Base-by-base conservation (phyloP, 2,888 invertebrate genomes). In the Choreutis nemorana region DNA sequence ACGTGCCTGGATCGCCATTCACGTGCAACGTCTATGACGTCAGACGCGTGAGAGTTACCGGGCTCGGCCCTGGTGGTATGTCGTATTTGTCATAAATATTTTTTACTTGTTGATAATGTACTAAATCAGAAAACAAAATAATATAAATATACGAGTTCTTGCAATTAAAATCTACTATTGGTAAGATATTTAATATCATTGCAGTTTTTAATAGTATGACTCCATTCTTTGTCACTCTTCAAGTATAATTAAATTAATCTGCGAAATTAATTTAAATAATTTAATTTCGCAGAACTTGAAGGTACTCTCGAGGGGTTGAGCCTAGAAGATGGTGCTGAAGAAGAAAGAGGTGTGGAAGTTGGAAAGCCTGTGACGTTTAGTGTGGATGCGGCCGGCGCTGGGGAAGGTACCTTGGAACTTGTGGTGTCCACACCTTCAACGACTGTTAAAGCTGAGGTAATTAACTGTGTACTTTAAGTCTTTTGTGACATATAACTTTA, bases 1-100 rank as follows among this genome's bases (percentile, higher is more conserved):
- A 91, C 29, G 89, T 96, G 2, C 89, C 88, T 34, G 95, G 95
- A 1, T 94, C 94, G 11, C 97, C 97, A 0, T 95, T 94, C 63
- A 90, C 90, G 11, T 96, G 96, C 64, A 94, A 96, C 59, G 93
- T 95, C 20, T 97, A 95, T 47, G 95, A 97, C 57, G 94, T 96
- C 0, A 86, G 89, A 1, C 86, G 91, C 39, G 92, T 91, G 8
- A 71, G 85, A 16, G 87, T 89, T 14, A 84, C 86, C 10, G 88
- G 88, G 2, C 51, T 88, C 15, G 80, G 80, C 1, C 65, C 79
- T 35, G 79, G 79, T 48, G 78, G 78, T 77, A 31, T 39, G n/a
- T n/a, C 20, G 16, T 23, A 23, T 15, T 8, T 22, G 21, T 14
- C 4, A 18, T 10, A n/a, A 16, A 15, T 23, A 16, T 8, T 12